Base-by-base conservation (phyloP, 2,888 invertebrate genomes). In the Pachydiplax longipennis region DNA sequence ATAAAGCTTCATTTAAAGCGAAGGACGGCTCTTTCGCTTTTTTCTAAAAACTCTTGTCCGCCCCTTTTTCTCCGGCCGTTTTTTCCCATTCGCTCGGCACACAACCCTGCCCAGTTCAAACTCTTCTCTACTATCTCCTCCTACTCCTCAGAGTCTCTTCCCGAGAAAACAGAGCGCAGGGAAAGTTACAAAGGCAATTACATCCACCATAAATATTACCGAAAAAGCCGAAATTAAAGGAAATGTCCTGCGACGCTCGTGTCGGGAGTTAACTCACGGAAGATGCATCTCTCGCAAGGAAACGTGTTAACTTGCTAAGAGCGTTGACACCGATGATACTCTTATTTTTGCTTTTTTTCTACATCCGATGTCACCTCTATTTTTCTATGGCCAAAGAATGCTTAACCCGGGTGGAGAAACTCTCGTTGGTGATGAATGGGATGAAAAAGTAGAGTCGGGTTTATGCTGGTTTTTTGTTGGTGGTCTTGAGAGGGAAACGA, bases 131-230 rank as follows among this genome's bases (percentile, higher is more conserved):
- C 61, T 22, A 15, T 83, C 58, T 35, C 15, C 15, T 15, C 18
- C 37, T 1, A 22, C 40, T 81, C 40, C 40, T n/a, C 80, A n/a
- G 10, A 8, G 10, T 1, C 40, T 37, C 25, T n/a, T n/a, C 82
- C 35, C 87, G 40, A 58, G 37, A 65, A 87, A 87, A 87, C 35
- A 65, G 35, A 18, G 58, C 83, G 4, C 83, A 37, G 37, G 31
- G 61, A 87, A 65, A 87, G 87, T 65, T 87, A 40, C 87, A 37
- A 37, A 65, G 87, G 87, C 87, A 87, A 87, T 87, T 87, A 87
- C 87, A 31, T n/a, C 61, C 61, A 25, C 87, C 87, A 87, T 87
- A 87, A 87, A 87, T 87, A 87, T 87, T 37, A 61, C 61, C 65
- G 40, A 87, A 87, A 87, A 87, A 87, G 58, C 37, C 15, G n/a